Base-by-base conservation (phyloP, 2,797 vertebrate species). In the Furcifer pardalis region DNA sequence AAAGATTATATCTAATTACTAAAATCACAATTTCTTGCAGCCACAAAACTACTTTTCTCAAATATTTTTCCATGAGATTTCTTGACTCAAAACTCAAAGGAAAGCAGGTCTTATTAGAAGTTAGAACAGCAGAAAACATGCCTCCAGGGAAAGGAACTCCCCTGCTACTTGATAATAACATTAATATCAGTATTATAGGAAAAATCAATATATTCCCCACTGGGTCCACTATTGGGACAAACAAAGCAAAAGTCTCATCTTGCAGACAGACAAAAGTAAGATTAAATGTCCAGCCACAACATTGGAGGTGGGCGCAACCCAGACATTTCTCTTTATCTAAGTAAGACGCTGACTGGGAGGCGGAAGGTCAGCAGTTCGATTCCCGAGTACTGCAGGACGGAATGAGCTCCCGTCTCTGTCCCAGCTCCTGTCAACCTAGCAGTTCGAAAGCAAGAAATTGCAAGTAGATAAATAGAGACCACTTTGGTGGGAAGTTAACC, bases 261-360 rank as follows among this genome's bases (percentile, higher is more conserved):
- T 77, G 46, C 69, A 78, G 83, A 82, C 68, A 78, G 79, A 82
- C 68, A 74, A 88, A 66, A 60, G 40, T 19, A 76, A 74, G n/a
- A 77, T 60, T 63, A 69, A 69, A 76, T 76, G 79, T 19, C 63
- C 30, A 77, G 86, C 65, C 82, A 80, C 52, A 68, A 76, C 63
- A 76, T 60, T 62, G 49, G 60, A 60, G 17, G 21, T 66, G 25
- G 71, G 56, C 46, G 56, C 42, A 79, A 27, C 6, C n/a, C 12
- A 32, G 56, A 27, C 27, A 69, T 68, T n/a, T n/a, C n/a, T n/a
- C 49, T 40, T 35, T 30, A 42, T 40, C 52, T 23, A 40, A 17
- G n/a, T n/a, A n/a, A n/a, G n/a, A n/a, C n/a, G n/a, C n/a, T n/a
- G n/a, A n/a, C n/a, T n/a, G n/a, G n/a, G n/a, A n/a, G n/a, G n/a